These are phyloP conservation scores for Schizotus pectinicornis DNA, from an alignment of 2,888 invertebrate genomes.

Conservation along the genomic window DNA sequence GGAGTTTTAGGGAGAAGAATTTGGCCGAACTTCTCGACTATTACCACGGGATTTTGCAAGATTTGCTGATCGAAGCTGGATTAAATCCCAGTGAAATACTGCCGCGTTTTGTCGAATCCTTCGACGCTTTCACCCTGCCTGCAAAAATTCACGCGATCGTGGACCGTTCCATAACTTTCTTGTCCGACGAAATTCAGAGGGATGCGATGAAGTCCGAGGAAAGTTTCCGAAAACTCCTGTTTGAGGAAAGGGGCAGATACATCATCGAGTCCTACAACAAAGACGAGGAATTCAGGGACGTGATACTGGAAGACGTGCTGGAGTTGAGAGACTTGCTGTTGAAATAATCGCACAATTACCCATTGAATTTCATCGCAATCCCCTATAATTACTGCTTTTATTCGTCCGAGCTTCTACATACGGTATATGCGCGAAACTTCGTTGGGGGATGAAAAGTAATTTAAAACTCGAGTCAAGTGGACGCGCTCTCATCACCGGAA, in stretches of 20 bases:
- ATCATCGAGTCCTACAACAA: constrained; percentile 37
- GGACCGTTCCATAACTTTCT: constrained; percentile 43
- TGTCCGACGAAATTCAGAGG: constrained; percentile 35
- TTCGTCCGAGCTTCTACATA: too few species aligned
- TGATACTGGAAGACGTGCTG: constrained; percentile 45
- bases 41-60: constrained; percentile 43
- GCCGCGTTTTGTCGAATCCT: constrained; percentile 36
- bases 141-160: constrained; percentile 42
- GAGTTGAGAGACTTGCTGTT: constrained; percentile 44
- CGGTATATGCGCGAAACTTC: too few species aligned
- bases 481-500: not conserved
- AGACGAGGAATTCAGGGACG: constrained; percentile 39
- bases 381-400: too few species aligned
- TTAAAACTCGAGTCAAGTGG: too few species aligned
- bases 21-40: constrained; percentile 39
- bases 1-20: constrained; percentile 39
- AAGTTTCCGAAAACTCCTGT: constrained; percentile 39
- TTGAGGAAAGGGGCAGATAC: constrained; percentile 41
- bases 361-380: not conserved
- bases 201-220: constrained; percentile 38
- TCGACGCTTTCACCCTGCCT: constrained; percentile 31
- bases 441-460: too few species aligned
- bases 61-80: constrained; percentile 26
- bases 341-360: too few species aligned
- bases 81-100: constrained; percentile 27